phyloP scores from a whole-genome alignment of 2,113 vertebrate species.

The Albula glossodonta region DNA sequence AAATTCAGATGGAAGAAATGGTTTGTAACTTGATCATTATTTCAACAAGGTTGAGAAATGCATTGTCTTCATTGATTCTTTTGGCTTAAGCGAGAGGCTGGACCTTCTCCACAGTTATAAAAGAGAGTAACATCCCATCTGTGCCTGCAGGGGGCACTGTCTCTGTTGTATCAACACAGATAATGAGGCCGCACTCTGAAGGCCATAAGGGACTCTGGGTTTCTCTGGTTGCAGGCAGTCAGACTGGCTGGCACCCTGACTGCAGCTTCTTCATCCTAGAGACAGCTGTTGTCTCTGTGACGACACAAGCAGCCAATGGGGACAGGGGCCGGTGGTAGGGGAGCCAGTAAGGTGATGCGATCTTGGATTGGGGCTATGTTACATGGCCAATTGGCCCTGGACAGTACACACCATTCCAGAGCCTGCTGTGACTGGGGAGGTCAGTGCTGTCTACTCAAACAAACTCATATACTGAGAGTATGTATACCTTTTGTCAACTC shows the following conservation, averaged over 20 bases:
- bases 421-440: constrained; percentile 50
- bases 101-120: not conserved
- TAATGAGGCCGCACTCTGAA: constrained; percentile 52
- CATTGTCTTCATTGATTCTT: not conserved
- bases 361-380: constrained; percentile 48
- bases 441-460: constrained; percentile 44
- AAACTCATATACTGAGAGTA: constrained; percentile 23
- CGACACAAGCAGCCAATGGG: constrained; percentile 66
- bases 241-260: constrained; percentile 86
- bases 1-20: not conserved
- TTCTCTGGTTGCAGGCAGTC: constrained; percentile 78
- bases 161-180: constrained; percentile 28
- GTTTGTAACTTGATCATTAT: not conserved
- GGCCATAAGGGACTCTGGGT: constrained; percentile 63
- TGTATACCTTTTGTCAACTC: constrained; percentile 24
- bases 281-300: constrained; percentile 66
- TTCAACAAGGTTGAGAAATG: not conserved
- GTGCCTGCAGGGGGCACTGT: constrained; percentile 29
- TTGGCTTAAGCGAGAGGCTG: not conserved
- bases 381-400: constrained; percentile 64
- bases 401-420: constrained; percentile 79
- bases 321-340: constrained; percentile 36
- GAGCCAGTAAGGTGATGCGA: constrained; percentile 45
- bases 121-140: not conserved
- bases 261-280: constrained; percentile 52